phyloP scores from a whole-genome alignment of 2,113 vertebrate species.

The Poicephalus meyeri region DNA sequence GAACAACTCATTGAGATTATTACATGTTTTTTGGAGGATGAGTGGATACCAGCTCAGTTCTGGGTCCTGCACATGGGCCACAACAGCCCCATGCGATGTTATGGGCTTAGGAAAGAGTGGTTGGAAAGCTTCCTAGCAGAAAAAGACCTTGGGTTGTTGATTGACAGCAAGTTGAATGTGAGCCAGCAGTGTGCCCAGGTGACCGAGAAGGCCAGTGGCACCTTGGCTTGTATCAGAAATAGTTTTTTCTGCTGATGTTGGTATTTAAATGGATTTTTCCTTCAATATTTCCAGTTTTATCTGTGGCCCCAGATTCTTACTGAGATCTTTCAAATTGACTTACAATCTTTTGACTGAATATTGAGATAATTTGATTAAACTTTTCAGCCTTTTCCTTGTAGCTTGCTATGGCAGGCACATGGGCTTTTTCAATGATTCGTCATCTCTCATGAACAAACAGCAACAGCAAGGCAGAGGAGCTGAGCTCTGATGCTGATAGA shows the following conservation, averaged over 20 bases:
- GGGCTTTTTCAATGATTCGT: background rate
- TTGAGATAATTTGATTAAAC: background rate
- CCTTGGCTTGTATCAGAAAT: background rate
- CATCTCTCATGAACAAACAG: background rate
- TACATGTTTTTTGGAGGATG: background rate
- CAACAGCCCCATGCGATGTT: background rate
- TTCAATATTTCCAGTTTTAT: background rate
- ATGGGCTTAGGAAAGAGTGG: background rate
- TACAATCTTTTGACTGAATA: background rate
- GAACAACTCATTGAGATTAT: background rate
- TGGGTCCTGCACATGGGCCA: background rate
- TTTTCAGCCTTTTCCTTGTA: background rate
- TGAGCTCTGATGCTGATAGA: background rate
- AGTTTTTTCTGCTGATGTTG: accelerated
- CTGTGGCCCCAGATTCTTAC: background rate
- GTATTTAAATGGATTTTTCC: background rate
- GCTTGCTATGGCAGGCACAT: background rate
- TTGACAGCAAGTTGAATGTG: background rate
- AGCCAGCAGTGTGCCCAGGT: background rate
- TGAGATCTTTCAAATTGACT: background rate
- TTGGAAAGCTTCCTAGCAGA: background rate
- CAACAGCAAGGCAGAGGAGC: background rate
- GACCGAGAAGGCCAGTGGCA: background rate
- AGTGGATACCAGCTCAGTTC: background rate
- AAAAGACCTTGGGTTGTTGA: background rate